Evolutionary conservation across 2,113 vertebrate species (phyloP), one percentile per base, ranked within the genome.

Genomic region (Glaucomys volans): DNA sequence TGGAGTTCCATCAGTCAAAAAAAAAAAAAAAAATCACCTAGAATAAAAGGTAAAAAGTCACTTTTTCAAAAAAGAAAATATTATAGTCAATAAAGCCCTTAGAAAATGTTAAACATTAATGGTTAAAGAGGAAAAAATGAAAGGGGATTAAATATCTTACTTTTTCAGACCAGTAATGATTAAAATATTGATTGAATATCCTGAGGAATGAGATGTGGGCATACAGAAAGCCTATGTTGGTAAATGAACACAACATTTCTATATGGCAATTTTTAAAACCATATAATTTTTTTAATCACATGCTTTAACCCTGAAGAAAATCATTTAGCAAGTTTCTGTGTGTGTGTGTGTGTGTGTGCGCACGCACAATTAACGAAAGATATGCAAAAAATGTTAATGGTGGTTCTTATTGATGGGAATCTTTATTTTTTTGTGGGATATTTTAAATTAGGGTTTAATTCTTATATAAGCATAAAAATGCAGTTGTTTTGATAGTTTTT

Each of bases 301-400:
- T 59, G 62, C 24, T 95, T 87, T 90, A n/a, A 80, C 82, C 82
- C 37, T 72, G 17, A 93, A 24, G 54, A 92, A 92, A 92, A 92
- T 11, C 59, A 71, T 76, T 47, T 83, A 77, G 42, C 16, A 57
- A 67, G 8, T 85, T 11, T 83, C 24, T 28, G 22, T 32, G 17
- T 26, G 40, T 35, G 35, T 80, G 50, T 50, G 8, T 54, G 59
- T 88, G 16, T 76, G 30, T 50, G 18, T 75, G 18, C 80, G 40
- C 67, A 28, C 24, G 37, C 8, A 9, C 42, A 4, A 20, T 57
- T 80, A 32, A 79, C 40, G 17, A 66, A n/a, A 16, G 18, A 77
- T 64, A 80, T 37, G 52, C 20, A 71, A 24, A 79, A 62, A 52
- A 54, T 74, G 8, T 62, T 85, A 64, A 44, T 30, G 0, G 4